Base-by-base conservation (phyloP, 2,888 invertebrate genomes). In the Parnassius glacialis region DNA sequence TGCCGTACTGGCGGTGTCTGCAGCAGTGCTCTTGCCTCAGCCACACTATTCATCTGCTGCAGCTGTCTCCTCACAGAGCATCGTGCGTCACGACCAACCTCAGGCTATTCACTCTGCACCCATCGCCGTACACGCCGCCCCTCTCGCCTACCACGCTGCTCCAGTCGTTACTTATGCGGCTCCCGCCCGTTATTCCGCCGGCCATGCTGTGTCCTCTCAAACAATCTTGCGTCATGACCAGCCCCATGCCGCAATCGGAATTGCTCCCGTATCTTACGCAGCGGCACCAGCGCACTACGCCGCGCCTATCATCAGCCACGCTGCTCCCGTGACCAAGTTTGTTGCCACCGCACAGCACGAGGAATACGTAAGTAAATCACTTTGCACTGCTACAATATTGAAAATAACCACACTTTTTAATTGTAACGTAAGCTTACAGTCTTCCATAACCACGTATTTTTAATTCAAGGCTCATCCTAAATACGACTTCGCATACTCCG, bases 401-500 rank as follows among this genome's bases (percentile, higher is more conserved):
- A 20, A 20, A 20, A 2, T 20, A 20, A 2, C 16, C 20, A 20
- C 20, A 20, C 20, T 16, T 0, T 20, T 20, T 20, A 20, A 2
- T 25, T 25, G 25, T 25, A 25, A 3, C 25, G 7, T 25, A 25
- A 25, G 16, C 16, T 16, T 16, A 16, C 16, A 16, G 16, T 16
- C 16, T 1, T 16, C 1, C 16, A 0, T 25, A 25, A 25, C 5
- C 7, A 25, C n/a, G 0, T 12, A 50, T 68, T 56, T 3, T 25
- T 25, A 25, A 25, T 7, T 25, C 5, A 70, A 89, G 86, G 80
- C 89, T 2, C 76, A 89, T 79, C 90, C 90, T 67, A 85, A 84
- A 72, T 91, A 90, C 79, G 87, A 92, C 59, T 93, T 85, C 81
- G 85, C 91, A n/a, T 93, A 93, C 78, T 92, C 92, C 10, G 93